Evolutionary conservation across 2,888 invertebrate species (phyloP), one percentile per base, ranked within the genome.

Genomic region (Amphipyra berbera): DNA sequence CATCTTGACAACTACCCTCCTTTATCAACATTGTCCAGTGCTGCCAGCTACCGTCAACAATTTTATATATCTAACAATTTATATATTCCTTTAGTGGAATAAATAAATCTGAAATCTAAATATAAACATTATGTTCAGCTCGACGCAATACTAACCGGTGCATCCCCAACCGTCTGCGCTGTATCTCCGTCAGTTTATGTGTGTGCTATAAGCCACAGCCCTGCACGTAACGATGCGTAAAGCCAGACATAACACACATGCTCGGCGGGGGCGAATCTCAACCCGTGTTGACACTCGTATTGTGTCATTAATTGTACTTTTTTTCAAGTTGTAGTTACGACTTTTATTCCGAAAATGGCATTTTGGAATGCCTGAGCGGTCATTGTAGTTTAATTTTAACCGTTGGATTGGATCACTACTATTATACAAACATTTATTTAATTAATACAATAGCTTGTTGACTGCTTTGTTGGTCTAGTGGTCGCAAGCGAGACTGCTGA

Each of bases 161-260:
- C 68, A 1, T 40, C 6, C 10, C 4, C 38, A 15, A 9, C 10
- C 15, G 37, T 61, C 68, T 61, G 56, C 40, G 52, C 54, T 37
- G 63, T 78, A 76, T 70, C 54, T 63, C 61, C 7, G 37, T 14
- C 47, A 75, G 68, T 82, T 81, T 81, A 81, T 73, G 70, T 70
- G 61, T 58, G 63, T 65, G 33, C 57, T 65, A 56, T 77, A 79
- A 82, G 75, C 77, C 65, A 27, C 67, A 57, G 61, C 48, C 63
- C 61, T 65, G 42, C 44, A 14, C 46, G 79, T 80, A 83, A 84
- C 81, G 83, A 81, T 72, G 79, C 74, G 75, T 76, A 75, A 83
- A 84, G 68, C 82, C 78, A 33, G 27, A 38, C 72, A 74, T 74
- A 73, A 78, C 55, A 47, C 37, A 30, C 12, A 48, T 14, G 38